phyloP scores from a whole-genome alignment of 2,888 invertebrate species.

The Augiades crinisus region DNA sequence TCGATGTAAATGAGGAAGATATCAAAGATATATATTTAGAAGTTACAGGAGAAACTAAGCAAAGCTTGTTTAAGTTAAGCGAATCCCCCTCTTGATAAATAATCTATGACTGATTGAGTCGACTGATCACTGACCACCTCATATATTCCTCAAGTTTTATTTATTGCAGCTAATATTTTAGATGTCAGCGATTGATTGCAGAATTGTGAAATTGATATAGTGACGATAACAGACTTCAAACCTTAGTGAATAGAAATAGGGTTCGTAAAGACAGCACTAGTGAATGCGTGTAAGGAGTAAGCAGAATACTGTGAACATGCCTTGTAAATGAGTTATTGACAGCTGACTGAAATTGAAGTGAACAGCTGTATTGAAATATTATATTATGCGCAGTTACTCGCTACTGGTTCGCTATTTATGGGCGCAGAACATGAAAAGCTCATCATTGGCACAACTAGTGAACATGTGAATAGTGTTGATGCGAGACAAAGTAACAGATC shows the following conservation, averaged over 20 bases:
- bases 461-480: background rate
- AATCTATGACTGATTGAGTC: slow-evolving; percentile 25
- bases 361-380: slow-evolving; percentile 43
- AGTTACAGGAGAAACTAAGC: slow-evolving; percentile 9
- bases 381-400: slow-evolving; percentile 30
- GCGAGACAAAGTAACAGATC: background rate
- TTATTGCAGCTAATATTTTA: slow-evolving; percentile 23
- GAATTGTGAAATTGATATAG: slow-evolving; percentile 15
- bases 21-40: slow-evolving; percentile 6
- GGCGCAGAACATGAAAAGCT: background rate
- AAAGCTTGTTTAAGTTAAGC: slow-evolving; percentile 14
- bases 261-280: slow-evolving; percentile 3
- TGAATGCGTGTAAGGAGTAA: slow-evolving; percentile 28
- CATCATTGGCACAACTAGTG: background rate
- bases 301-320: slow-evolving; percentile 27
- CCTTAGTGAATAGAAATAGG: slow-evolving; percentile 18
- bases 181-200: slow-evolving; percentile 26
- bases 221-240: slow-evolving; percentile 5
- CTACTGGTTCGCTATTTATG: slow-evolving; percentile 21
- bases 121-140: slow-evolving; percentile 25
- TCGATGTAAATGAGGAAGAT: background rate
- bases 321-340: slow-evolving; percentile 43
- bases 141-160: slow-evolving; percentile 19
- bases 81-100: slow-evolving; percentile 22
- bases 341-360: slow-evolving; percentile 42